Percentiles rank a stretch among this genome's conserved stretches.
phyloP scores from a whole-genome alignment of 2,888 invertebrate species.

The Nemurella pictetii region DNA sequence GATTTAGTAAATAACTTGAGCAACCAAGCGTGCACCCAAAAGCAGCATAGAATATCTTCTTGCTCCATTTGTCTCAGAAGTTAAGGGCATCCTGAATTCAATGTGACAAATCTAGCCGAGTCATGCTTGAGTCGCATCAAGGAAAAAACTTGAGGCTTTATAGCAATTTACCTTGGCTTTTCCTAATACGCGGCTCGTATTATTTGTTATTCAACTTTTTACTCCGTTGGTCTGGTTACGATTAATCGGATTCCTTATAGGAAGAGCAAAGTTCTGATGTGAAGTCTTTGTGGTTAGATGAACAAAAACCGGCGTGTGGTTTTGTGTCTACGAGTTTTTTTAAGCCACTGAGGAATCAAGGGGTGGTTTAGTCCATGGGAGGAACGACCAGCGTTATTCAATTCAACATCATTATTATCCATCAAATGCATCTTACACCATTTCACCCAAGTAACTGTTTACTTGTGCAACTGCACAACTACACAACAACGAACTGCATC shows the following conservation, averaged over 20 bases:
- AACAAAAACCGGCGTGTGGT: no score
- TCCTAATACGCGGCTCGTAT: neutral
- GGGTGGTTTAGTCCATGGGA: no score
- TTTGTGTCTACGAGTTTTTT: no score
- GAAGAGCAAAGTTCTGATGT: no score
- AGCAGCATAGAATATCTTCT: neutral
- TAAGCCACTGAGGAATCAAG: no score
- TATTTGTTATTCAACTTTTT: neutral
- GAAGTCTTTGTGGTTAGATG: no score
- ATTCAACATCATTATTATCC: no score
- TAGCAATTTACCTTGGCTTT: neutral
- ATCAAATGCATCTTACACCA: no score
- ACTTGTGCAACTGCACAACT: no score
- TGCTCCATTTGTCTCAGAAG: neutral
- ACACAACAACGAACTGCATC: no score
- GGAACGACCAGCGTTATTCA: no score
- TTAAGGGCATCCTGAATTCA: neutral
- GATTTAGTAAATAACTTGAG: neutral
- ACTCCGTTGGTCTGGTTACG: neutral
- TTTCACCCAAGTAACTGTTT: neutral
- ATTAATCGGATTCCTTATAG: no score
- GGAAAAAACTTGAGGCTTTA: neutral
- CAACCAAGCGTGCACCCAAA: neutral
- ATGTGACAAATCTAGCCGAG: neutral
- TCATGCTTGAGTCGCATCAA: neutral